These are phyloP conservation scores for Brachyhypopomus occidentalis DNA, from an alignment of 2,113 vertebrate species.

Conservation along the genomic window DNA sequence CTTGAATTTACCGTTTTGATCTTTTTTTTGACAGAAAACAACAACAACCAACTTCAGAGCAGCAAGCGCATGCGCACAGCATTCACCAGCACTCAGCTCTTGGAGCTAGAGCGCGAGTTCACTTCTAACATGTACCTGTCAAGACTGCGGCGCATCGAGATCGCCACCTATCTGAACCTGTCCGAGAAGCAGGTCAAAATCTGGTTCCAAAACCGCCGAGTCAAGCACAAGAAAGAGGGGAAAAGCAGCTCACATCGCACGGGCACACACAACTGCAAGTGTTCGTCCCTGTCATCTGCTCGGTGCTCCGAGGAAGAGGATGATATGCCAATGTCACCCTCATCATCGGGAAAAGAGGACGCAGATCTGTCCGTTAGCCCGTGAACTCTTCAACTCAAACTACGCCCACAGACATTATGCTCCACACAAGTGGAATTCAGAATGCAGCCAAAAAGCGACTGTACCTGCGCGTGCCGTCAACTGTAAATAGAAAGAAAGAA, in stretches of 20 bases:
- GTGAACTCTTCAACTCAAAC: slow-evolving; percentile 56
- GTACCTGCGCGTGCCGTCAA: slow-evolving; percentile 55
- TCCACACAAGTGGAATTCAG: slow-evolving; percentile 45
- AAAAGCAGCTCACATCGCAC: slow-evolving; percentile 83
- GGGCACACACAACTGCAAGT: slow-evolving; percentile 84
- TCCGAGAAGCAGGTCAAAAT: slow-evolving; percentile 99
- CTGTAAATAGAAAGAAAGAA: slow-evolving; percentile 72
- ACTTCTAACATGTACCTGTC: slow-evolving; percentile 99
- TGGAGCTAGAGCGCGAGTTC: slow-evolving; percentile 97
- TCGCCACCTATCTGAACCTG: slow-evolving; percentile 98
- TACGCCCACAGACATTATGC: too few species aligned
- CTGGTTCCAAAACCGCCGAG: slow-evolving; percentile 98
- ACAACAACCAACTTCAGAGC: slow-evolving; percentile 88
- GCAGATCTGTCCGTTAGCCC: slow-evolving; percentile 89
- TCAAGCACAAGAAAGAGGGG: slow-evolving; percentile 99
- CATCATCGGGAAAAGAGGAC: slow-evolving; percentile 94
- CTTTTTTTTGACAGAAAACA: slow-evolving; percentile 78
- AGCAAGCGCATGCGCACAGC: slow-evolving; percentile 99
- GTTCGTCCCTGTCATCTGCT: slow-evolving; percentile 85
- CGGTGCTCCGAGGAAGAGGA: slow-evolving; percentile 93
- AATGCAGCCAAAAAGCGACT: slow-evolving; percentile 69
- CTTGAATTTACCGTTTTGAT: neutral
- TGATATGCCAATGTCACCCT: slow-evolving; percentile 89
- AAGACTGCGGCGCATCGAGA: slow-evolving; percentile 96
- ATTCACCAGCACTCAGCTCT: slow-evolving; percentile 98